phyloP scores from a whole-genome alignment of 2,888 invertebrate genomes.

The Andricus quercusramuli region DNA sequence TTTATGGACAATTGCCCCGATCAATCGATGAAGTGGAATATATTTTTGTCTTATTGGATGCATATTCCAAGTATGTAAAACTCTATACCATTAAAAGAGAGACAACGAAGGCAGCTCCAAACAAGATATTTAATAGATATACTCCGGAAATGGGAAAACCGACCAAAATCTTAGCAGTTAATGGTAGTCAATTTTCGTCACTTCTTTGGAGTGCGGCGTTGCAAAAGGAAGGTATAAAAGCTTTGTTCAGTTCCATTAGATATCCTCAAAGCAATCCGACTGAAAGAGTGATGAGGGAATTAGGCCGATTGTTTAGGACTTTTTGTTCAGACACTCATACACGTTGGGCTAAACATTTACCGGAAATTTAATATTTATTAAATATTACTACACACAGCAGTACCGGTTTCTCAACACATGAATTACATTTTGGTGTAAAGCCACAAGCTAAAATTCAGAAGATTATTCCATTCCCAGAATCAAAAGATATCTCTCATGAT shows the following conservation, averaged over 20 bases:
- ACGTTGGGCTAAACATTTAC: slow-evolving; percentile 29
- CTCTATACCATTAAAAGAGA: too few relatives aligned
- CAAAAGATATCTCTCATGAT: not conserved
- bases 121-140: too few relatives aligned
- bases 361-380: slow-evolving; percentile 17
- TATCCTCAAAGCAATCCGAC: slow-evolving; percentile 58
- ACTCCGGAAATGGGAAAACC: too few relatives aligned
- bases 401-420: slow-evolving; percentile 38
- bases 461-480: not conserved
- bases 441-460: not conserved
- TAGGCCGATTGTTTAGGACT: slow-evolving; percentile 42
- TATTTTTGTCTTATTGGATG: too few relatives aligned
- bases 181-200: too few relatives aligned
- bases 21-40: slow-evolving; percentile 16
- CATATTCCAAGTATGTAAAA: too few relatives aligned
- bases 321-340: slow-evolving; percentile 41
- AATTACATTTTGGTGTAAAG: slow-evolving; percentile 43
- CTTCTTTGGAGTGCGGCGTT: too few relatives aligned
- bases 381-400: slow-evolving; percentile 36
- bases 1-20: slow-evolving; percentile 34
- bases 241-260: not conserved
- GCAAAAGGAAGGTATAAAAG: too few relatives aligned
- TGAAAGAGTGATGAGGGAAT: slow-evolving; percentile 57
- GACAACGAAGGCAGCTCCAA: too few relatives aligned
- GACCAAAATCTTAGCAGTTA: too few relatives aligned